Evolutionary conservation across 2,888 invertebrate genomes (phyloP).

Genomic region (Eilema griseolum): DNA sequence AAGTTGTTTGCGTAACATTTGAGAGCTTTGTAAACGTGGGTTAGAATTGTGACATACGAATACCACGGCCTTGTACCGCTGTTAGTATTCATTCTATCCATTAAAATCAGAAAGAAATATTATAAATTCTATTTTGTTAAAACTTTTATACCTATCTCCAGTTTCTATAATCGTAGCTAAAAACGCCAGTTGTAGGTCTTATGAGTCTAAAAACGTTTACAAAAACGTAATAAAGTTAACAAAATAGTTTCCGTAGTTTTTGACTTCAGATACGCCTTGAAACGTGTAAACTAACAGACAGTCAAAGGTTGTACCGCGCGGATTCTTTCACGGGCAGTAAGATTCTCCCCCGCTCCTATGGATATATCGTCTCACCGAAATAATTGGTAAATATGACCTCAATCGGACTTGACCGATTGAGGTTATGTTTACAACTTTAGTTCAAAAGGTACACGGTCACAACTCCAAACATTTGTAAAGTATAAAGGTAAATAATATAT

Average conservation of each 20-base stretch:
- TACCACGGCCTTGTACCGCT: slow-evolving; percentile 59
- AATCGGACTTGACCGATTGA: too few relatives aligned
- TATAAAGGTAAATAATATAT: neutral
- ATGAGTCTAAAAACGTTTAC: neutral
- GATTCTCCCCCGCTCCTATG: neutral
- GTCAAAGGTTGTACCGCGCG: neutral
- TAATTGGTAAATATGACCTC: neutral
- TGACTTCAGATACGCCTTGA: neutral
- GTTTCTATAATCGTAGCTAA: neutral
- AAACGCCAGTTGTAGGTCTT: neutral
- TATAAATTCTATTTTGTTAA: neutral
- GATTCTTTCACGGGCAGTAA: neutral
- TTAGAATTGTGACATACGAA: slow-evolving; percentile 65
- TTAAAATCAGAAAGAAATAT: slow-evolving; percentile 18
- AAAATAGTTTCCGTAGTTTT: neutral
- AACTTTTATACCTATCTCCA: neutral
- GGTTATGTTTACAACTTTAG: neutral
- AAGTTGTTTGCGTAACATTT: slow-evolving; percentile 60
- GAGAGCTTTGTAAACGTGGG: slow-evolving; percentile 57
- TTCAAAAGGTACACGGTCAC: neutral
- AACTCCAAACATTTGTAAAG: slow-evolving; percentile 9
- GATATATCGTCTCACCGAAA: neutral
- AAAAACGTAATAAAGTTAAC: neutral
- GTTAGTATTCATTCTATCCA: slow-evolving; percentile 31
- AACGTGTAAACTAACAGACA: neutral